Evolutionary conservation across 53 echinoderm and acorn worm species (phyloP).

Genomic region (Temnopleurus reevesii): DNA sequence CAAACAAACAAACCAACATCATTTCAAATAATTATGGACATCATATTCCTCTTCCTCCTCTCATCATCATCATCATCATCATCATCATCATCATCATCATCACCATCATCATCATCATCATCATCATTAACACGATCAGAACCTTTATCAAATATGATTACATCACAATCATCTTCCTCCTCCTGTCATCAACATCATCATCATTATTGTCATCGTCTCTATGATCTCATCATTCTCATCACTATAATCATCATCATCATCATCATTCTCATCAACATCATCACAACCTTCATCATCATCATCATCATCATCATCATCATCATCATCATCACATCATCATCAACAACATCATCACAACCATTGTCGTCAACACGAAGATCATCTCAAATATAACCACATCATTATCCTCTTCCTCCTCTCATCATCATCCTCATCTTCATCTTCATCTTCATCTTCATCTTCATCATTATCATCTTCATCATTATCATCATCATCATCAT

Average conservation of each 20-base stretch:
- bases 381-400: not conserved
- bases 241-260: not conserved
- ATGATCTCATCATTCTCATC: not conserved
- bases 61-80: not conserved
- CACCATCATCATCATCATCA: not conserved
- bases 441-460: slow-evolving; percentile 14
- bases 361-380: not conserved
- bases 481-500: slow-evolving; percentile 20
- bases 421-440: not conserved
- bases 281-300: not conserved
- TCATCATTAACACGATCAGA: not conserved
- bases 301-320: slow-evolving; percentile 34
- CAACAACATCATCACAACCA: not conserved
- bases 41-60: not conserved
- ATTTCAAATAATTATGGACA: not conserved
- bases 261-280: slow-evolving; percentile 5
- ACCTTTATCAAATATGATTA: not conserved
- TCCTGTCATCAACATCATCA: not conserved
- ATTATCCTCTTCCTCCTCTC: too few species aligned
- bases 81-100: not conserved
- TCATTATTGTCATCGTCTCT: not conserved
- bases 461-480: not conserved
- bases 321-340: not conserved
- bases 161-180: not conserved
- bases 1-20: too few species aligned